Percentiles rank a stretch among this genome's conserved stretches.
phyloP scores from a whole-genome alignment of 2,797 vertebrate genomes.

The Odontamblyopus lacepedii region DNA sequence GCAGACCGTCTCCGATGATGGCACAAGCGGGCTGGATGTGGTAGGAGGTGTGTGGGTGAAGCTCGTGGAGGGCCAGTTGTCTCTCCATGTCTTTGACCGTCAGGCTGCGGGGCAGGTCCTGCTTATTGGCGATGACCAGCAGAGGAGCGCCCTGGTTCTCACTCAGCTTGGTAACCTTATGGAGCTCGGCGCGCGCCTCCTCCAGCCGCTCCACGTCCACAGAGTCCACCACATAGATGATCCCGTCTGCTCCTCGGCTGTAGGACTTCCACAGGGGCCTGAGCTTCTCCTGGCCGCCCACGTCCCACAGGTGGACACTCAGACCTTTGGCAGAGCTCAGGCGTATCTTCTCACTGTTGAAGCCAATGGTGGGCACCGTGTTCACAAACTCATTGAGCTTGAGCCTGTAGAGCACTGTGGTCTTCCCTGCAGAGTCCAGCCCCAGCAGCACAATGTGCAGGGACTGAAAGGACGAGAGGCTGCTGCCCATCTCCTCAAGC shows the following conservation, averaged over 20 bases:
- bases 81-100: conserved; percentile 92
- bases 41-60: conserved; percentile 90
- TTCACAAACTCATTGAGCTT: conserved; percentile 99
- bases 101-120: conserved; percentile 93
- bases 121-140: conserved; percentile 97
- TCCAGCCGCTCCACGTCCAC: conserved; percentile 94
- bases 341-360: conserved; percentile 95
- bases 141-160: conserved; percentile 97
- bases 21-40: conserved; percentile 96
- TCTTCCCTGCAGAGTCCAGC: conserved; percentile 95
- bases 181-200: conserved; percentile 93
- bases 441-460: conserved; percentile 98
- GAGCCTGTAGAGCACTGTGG: conserved; percentile 92
- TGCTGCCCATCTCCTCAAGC: conserved; percentile 87
- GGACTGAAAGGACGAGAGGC: conserved; percentile 94
- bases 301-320: conserved; percentile 98
- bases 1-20: conserved; percentile 95
- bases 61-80: conserved; percentile 92
- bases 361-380: conserved; percentile 96
- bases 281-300: conserved; percentile 96
- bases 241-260: conserved; percentile 96
- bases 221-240: conserved; percentile 98
- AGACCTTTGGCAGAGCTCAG: conserved; percentile 88
- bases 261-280: conserved; percentile 98
- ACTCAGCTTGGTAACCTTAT: conserved; percentile 96